Evolutionary conservation across 2,797 vertebrate genomes (phyloP).

Genomic region (Bradypodion ventrale): DNA sequence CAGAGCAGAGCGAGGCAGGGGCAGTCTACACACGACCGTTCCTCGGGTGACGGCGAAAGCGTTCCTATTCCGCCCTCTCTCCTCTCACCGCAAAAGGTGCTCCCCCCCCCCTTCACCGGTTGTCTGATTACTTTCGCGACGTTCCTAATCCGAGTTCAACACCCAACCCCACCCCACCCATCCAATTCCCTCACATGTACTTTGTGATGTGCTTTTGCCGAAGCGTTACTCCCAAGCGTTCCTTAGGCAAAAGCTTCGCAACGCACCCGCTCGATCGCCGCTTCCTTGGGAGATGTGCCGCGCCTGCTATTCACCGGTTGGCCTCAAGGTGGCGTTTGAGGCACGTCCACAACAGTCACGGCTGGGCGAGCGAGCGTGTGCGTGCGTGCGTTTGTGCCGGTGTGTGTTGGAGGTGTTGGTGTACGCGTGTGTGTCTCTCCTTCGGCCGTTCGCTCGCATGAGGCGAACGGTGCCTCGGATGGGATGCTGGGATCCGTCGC

Average conservation of each 20-base stretch:
- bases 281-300: not conserved
- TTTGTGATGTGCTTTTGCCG: too few relatives aligned
- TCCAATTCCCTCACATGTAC: too few relatives aligned
- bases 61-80: too few relatives aligned
- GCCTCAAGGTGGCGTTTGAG: constrained; percentile 80
- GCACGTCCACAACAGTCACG: constrained; percentile 66
- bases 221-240: not conserved
- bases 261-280: not conserved
- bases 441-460: constrained; percentile 40
- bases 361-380: constrained; percentile 10
- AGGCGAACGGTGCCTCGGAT: constrained; percentile 59
- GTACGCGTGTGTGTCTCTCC: too few relatives aligned
- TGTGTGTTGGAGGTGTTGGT: too few relatives aligned
- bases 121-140: constrained; percentile 14
- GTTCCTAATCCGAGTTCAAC: not conserved
- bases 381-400: constrained; percentile 21
- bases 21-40: not conserved
- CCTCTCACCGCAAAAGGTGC: not conserved
- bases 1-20: not conserved
- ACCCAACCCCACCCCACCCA: too few relatives aligned
- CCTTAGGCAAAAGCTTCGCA: too few relatives aligned
- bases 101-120: not conserved
- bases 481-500: constrained; percentile 44
- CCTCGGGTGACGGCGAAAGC: not conserved
- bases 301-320: constrained; percentile 53